Evolutionary conservation across 1,140 invertebrate genomes (phyloP).

Genomic region (Idris sp.): DNA sequence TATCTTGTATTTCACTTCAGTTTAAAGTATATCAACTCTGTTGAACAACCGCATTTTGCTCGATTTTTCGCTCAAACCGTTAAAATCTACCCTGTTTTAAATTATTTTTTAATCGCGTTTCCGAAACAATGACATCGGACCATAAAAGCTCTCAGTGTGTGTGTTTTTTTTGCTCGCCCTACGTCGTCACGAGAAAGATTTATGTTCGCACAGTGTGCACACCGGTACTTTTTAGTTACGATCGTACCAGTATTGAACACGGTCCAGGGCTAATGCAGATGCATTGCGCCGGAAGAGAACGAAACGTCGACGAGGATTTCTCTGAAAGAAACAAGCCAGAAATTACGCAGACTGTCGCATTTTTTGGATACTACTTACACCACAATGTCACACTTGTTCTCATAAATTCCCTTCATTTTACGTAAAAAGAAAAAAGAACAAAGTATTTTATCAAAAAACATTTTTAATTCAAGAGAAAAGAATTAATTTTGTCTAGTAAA

Average conservation of each 20-base stretch:
- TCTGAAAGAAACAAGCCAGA: constrained; percentile 50
- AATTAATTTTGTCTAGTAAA: constrained; percentile 6
- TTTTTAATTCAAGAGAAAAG: no score
- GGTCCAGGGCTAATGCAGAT: constrained; percentile 45
- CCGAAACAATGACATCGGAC: constrained; percentile 26
- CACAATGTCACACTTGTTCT: constrained; percentile 45
- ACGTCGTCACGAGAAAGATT: constrained; percentile 38
- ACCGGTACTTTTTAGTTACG: constrained; percentile 37
- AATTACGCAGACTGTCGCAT: constrained; percentile 39
- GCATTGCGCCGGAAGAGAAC: constrained; percentile 44
- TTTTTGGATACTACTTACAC: constrained; percentile 48
- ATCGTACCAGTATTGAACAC: constrained; percentile 40
- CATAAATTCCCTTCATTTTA: constrained; percentile 28
- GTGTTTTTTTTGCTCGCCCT: constrained; percentile 38
- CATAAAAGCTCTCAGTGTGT: constrained; percentile 13
- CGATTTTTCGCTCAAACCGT: no score
- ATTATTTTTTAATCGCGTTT: constrained; percentile 14
- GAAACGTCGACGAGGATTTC: constrained; percentile 52
- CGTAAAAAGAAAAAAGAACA: no score
- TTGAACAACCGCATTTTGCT: no score
- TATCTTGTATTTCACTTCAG: no score
- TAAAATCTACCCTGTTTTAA: constrained; percentile 6
- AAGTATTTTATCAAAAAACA: no score
- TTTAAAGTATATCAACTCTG: no score
- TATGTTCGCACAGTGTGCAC: constrained; percentile 22